Evolutionary conservation across 2,888 invertebrate genomes (phyloP).

Genomic region (Ecliptopera silaceata): DNA sequence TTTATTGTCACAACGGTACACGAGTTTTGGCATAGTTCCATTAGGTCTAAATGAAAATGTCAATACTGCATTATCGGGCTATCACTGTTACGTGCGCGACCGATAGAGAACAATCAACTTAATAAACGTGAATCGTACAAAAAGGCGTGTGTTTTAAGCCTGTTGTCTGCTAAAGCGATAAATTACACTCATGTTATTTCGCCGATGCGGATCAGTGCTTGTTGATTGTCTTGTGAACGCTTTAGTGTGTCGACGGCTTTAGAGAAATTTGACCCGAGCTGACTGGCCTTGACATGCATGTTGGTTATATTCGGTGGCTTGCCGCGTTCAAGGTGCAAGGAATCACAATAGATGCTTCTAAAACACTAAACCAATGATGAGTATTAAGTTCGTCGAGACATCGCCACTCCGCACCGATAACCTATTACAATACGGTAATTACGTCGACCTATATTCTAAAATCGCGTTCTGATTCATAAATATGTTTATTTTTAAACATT

Average conservation of each 20-base stretch:
- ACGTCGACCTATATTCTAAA: slow-evolving; percentile 32
- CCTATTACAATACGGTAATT: slow-evolving; percentile 13
- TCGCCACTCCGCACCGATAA: slow-evolving; percentile 21
- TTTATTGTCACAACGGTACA: slow-evolving; percentile 67
- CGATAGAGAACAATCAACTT: slow-evolving; percentile 32
- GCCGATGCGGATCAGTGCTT: background rate
- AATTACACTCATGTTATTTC: background rate
- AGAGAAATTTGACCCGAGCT: slow-evolving; percentile 41
- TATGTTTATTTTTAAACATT: slow-evolving; percentile 29
- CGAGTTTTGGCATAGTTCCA: slow-evolving; percentile 65
- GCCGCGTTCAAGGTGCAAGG: slow-evolving; percentile 51
- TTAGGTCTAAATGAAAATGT: slow-evolving; percentile 60
- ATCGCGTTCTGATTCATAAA: slow-evolving; percentile 27
- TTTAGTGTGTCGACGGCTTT: slow-evolving; percentile 25
- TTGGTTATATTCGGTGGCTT: slow-evolving; percentile 56
- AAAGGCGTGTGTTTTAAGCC: background rate
- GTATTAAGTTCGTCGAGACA: slow-evolving; percentile 1
- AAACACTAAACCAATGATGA: slow-evolving; percentile 21
- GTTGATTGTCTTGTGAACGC: background rate
- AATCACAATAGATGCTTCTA: slow-evolving; percentile 31
- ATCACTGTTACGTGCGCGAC: slow-evolving; percentile 54
- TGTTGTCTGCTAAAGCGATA: background rate
- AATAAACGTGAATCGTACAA: background rate
- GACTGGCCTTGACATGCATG: slow-evolving; percentile 60
- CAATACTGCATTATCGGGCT: slow-evolving; percentile 72